Base-by-base conservation (phyloP, 2,888 invertebrate species). In the Agonopterix arenella region DNA sequence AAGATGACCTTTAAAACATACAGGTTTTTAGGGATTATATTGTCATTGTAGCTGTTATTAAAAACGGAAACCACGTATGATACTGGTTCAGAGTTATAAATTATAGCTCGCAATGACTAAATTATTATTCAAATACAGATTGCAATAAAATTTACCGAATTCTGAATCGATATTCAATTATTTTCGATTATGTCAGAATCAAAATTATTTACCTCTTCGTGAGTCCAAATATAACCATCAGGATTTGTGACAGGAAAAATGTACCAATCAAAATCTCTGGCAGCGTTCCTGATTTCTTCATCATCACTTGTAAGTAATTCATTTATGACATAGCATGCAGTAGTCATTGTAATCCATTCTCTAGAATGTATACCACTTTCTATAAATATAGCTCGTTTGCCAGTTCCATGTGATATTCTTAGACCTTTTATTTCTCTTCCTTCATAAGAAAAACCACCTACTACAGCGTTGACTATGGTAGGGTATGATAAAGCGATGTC, bases 201-300 rank as follows among this genome's bases (percentile, higher is more conserved):
- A 7, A 18, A n/a, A n/a, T 28, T 28, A 7, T 8, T 37, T 72
- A 90, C 92, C n/a, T 71, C 74, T 9, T 88, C 89, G 69, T 93
- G 93, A 0, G 93, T 92, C 82, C 92, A 93, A 43, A 90, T 90
- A 66, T 92, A 96, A 0, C 95, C 95, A 77, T 96, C 95, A 36
- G 95, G 95, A 70, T 96, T 96, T 8, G 92, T 89, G 1, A 93
- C 90, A 0, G 95, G 95, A 53, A 95, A 90, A 42, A 95, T 89
- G 66, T 94, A 93, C 93, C 94, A 95, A 64, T 95, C 93, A 62
- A 85, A 90, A 52, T 83, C 85, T n/a, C 81, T 77, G 0, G 90
- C 92, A 43, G 90, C 82, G 1, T 78, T 66, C 52, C 74, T 75
- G 0, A 90, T 73, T 4, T 86, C 83, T 0, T 70, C 58, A 54